Evolutionary conservation across 2,797 vertebrate species (phyloP).

Genomic region (Tinamus major): DNA sequence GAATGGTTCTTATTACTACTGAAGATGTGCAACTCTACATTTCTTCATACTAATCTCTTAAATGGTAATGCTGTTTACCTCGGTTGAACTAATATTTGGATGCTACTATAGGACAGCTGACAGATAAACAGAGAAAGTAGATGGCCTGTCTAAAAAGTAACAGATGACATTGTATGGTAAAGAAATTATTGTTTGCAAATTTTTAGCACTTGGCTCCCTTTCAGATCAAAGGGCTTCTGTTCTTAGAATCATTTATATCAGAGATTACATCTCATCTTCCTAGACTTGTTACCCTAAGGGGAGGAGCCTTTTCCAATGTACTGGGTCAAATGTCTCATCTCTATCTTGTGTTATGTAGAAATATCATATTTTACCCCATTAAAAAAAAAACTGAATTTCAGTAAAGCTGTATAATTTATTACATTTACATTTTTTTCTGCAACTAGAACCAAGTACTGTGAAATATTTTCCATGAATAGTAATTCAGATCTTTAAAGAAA

Average conservation of each 20-base stretch:
- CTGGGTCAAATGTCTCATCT: conserved; percentile 10
- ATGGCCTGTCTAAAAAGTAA: background rate
- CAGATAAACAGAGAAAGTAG: background rate
- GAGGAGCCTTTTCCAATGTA: background rate
- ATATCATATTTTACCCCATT: background rate
- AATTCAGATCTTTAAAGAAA: background rate
- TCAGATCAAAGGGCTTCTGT: conserved; percentile 8
- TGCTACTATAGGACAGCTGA: background rate
- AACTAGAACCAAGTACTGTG: background rate
- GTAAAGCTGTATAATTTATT: background rate
- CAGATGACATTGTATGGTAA: background rate
- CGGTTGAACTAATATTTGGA: conserved; percentile 8
- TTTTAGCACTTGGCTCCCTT: background rate
- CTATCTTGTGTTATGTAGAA: background rate
- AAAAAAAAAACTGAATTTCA: background rate
- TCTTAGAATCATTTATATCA: conserved; percentile 16
- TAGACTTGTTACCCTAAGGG: background rate
- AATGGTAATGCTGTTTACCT: background rate
- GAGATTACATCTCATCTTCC: conserved; percentile 1
- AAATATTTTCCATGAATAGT: background rate
- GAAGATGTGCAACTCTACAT: background rate
- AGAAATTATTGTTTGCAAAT: background rate
- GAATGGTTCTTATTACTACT: background rate
- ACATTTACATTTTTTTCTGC: background rate
- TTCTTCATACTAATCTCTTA: background rate